A percentile compares a stretch with the other conserved stretches of the same genome.
Evolutionary conservation across 2,888 invertebrate species (phyloP).

Genomic region (Colostygia pectinataria): DNA sequence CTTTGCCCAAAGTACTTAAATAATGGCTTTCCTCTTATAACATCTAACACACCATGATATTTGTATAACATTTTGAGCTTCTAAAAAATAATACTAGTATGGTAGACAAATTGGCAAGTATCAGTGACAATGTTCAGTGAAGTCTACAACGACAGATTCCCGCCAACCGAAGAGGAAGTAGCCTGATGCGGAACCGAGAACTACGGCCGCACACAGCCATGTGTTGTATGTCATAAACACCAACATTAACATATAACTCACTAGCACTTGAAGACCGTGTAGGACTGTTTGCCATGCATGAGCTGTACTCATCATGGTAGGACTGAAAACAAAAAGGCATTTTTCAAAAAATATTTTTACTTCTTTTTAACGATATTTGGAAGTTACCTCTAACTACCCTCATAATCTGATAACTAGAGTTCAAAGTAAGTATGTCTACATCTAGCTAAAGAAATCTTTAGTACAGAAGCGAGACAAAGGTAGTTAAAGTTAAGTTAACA

Average conservation of each 20-base stretch:
- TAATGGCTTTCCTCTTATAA: constrained; percentile 67
- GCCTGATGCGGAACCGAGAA: constrained; percentile 93
- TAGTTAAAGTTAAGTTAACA: no score
- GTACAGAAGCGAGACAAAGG: no score
- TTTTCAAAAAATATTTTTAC: no score
- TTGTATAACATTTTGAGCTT: constrained; percentile 62
- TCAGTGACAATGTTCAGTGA: constrained; percentile 98
- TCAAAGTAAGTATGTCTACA: no score
- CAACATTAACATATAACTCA: constrained; percentile 97
- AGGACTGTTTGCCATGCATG: constrained; percentile 94
- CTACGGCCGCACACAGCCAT: constrained; percentile 95
- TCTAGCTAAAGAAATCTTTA: no score
- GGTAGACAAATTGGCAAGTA: constrained; percentile 39
- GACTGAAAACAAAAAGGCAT: constrained; percentile 80
- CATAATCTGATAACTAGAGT: no score
- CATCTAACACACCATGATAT: constrained; percentile 65
- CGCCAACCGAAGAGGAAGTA: constrained; percentile 98
- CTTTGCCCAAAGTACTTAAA: constrained; percentile 61
- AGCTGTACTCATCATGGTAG: constrained; percentile 91
- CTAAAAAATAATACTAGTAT: constrained; percentile 57
- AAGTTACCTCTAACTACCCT: no score
- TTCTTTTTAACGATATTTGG: no score
- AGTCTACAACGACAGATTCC: constrained; percentile 95
- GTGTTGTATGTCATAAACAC: constrained; percentile 99
- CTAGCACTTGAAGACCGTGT: constrained; percentile 94